Evolutionary conservation across 2,888 invertebrate species (phyloP).

Genomic region (Temnothorax rugatulus): DNA sequence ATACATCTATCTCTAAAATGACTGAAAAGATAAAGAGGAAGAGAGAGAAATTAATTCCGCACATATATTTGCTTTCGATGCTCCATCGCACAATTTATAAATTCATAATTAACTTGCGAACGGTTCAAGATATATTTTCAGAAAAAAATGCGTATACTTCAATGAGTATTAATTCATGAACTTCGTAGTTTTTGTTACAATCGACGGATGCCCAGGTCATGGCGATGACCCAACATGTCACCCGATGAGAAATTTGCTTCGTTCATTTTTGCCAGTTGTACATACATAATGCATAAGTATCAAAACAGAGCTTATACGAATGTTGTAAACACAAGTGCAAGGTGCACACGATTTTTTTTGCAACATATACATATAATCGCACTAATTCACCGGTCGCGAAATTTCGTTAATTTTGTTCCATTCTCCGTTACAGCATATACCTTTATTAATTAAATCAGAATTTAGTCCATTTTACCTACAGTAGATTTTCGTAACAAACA

Average conservation of each 20-base stretch:
- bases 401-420: background rate
- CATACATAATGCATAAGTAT: background rate
- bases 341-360: background rate
- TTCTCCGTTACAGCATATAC: too few species aligned
- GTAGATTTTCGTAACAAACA: too few species aligned
- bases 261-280: background rate
- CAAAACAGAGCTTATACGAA: background rate
- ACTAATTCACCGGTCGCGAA: background rate
- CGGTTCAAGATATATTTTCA: background rate
- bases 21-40: background rate
- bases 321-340: background rate
- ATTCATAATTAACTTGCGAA: background rate
- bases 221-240: conserved; percentile 68
- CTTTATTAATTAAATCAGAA: background rate
- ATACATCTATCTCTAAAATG: background rate
- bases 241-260: background rate
- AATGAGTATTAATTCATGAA: conserved; percentile 23
- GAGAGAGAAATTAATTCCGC: background rate
- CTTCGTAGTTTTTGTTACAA: conserved; percentile 67
- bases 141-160: background rate
- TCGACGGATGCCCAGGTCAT: conserved; percentile 84
- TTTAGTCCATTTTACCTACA: background rate
- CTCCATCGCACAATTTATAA: background rate
- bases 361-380: background rate
- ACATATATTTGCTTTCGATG: background rate